Base-by-base conservation (phyloP, 2,888 invertebrate genomes). In the Scaptomyza caliginosa region DNA sequence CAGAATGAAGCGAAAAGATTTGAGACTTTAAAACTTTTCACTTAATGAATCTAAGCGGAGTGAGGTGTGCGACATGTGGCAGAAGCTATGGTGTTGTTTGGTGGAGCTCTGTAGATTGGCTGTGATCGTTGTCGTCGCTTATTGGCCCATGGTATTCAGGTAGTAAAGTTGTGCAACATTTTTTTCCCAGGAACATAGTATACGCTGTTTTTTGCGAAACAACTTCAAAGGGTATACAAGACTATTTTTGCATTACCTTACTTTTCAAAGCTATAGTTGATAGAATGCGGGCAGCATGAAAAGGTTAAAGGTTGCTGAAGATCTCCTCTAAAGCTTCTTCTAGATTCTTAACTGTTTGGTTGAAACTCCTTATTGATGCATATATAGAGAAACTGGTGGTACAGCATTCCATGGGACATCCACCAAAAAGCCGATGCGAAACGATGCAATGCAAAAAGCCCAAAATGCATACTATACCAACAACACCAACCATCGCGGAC, bases 381-480 rank as follows among this genome's bases (percentile, higher is more conserved):
- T 67, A 82, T 67, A 63, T 72, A 67, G 82, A 84, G n/a, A n/a
- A n/a, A 84, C 85, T 84, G 82, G 84, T 77, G 77, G 67, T 77
- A 57, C 84, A 82, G 71, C 84, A 84, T 84, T 84, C 82, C 84
- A 84, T 80, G 85, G 84, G 84, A 86, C 86, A 84, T 84, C 84
- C 86, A 84, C 84, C 85, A 66, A 75, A 32, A 71, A 58, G 51
- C 65, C 59, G 58, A 58, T 34, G 19, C 48, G 42, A 57, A 30
- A 30, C n/a, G n/a, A n/a, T n/a, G 30, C 30, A 13, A 55, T 43
- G 39, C 43, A 43, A 62, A 62, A 34, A 56, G 56, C 60, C 55
- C 65, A 67, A 69, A 79, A 80, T 78, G 77, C 78, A 84, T 23
- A 73, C 62, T 8, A 45, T n/a, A 45, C 17, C 17, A 26, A 17